Base-by-base conservation (phyloP, 2,113 vertebrate genomes). In the Chaetops frenatus region DNA sequence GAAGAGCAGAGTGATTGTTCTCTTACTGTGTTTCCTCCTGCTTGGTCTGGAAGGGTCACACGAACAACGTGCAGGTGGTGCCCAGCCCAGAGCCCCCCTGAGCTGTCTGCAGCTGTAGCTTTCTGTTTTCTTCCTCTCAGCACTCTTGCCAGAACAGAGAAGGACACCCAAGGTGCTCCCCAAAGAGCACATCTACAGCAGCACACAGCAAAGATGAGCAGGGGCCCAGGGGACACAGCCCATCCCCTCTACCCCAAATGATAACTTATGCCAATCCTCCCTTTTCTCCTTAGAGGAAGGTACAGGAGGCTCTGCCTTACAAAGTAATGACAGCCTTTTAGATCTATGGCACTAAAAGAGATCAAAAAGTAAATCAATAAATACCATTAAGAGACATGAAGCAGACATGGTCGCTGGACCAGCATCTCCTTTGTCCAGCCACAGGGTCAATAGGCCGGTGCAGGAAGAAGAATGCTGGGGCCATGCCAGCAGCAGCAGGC, bases 151-250 rank as follows among this genome's bases (percentile, higher is more conserved):
- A 22, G 57, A 28, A 11, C 61, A 48, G 23, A 45, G 6, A 9
- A 12, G 57, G 25, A 54, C 24, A 48, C 23, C 21, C 33, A 31
- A 19, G n/a, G n/a, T 35, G 19, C 24, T 76, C 45, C 54, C 50
- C 7, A 1, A 56, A 38, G 33, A 27, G 10, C 2, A 3, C 6
- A 10, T n/a, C n/a, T 35, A 28, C 28, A 50, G 15, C 3, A 5
- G 33, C 5, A 3, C 1, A 2, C 16, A 47, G 31, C 5, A 5
- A 69, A 72, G 31, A 21, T 0, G 1, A 44, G 11, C 6, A 2
- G 33, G 15, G 29, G 9, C 17, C 16, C 0, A 0, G 15, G 35
- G 1, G 1, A 40, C 81, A 27, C 45, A 65, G 40, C 29, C 45
- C 29, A 31, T 16, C 19, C 33, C 22, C 27, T 71, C 29, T 27